Evolutionary conservation across 2,888 invertebrate genomes (phyloP), one percentile per base, ranked within the genome.

Genomic region (Salticus scenicus): DNA sequence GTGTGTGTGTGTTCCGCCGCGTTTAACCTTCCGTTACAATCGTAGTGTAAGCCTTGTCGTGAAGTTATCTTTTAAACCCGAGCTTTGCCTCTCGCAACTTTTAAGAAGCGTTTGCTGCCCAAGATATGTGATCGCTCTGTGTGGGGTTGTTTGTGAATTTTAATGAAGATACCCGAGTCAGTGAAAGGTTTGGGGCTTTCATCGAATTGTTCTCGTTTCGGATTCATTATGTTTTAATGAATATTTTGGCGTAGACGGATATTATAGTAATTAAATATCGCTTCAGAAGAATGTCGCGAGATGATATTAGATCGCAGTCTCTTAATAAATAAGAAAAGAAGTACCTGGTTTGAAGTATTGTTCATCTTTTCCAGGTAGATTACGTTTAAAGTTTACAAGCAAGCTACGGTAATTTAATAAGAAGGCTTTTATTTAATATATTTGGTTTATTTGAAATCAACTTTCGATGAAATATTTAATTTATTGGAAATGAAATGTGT

Each of bases 21-120:
- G 41, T 78, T 71, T 78, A 67, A 69, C 57, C 67, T 69, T 47
- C 75, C 76, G 76, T 47, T 70, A 69, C 77, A 27, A 67, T 76
- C 28, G 76, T 47, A 47, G 67, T 17, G 24, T 57, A 57, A 57
- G 57, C 57, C 57, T 17, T 57, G 57, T 57, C 57, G 57, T 5
- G 24, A 57, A 37, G 12, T 20, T 7, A 24, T 57, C 57, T 57
- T 24, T 14, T 57, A 57, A 57, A 57, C 57, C 57, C 24, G 57
- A 57, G 57, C 57, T 57, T 57, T 57, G 57, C 57, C 24, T 57
- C 57, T 57, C 57, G 57, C 12, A 57, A 57, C 57, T 57, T 57
- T 57, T 57, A 57, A 57, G 57, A 24, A 57, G 24, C 14, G 24
- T 57, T n/a, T 24, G 20, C 24, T 24, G 20, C 24, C 24, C 2